Conservation (phyloP, 2,113 vertebrate genomes). For the Leptobrachium ailaonicum region DNA sequence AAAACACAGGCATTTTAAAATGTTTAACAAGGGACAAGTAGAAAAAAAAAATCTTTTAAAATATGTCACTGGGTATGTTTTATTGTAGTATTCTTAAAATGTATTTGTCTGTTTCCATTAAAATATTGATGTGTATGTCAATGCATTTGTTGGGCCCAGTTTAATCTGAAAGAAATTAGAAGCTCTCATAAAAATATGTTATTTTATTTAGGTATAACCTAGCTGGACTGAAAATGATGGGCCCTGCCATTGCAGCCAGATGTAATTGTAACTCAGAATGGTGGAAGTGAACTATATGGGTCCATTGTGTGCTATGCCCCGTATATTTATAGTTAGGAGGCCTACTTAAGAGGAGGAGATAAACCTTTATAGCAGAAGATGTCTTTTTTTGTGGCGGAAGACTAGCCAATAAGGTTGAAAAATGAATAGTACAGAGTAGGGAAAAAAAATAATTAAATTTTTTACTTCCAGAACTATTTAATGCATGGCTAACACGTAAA, state of each 20-base stretch:
- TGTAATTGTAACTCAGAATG: background rate
- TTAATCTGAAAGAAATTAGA: too few species aligned
- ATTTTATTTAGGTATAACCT: background rate
- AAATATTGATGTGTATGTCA: too few species aligned
- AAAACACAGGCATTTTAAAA: too few species aligned
- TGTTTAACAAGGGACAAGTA: too few species aligned
- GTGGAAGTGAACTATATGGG: background rate
- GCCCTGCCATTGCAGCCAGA: background rate
- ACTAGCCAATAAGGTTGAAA: background rate
- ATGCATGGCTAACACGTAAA: too few species aligned
- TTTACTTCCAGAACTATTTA: too few species aligned
- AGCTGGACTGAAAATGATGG: conserved; percentile 2
- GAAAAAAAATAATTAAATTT: too few species aligned
- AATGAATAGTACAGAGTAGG: background rate
- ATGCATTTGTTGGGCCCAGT: too few species aligned
- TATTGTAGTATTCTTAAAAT: too few species aligned
- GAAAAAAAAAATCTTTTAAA: too few species aligned
- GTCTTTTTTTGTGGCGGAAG: background rate
- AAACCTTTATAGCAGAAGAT: conserved; percentile 10
- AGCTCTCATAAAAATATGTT: background rate
- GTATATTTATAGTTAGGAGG: conserved; percentile 7
- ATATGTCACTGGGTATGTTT: too few species aligned
- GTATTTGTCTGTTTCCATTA: too few species aligned
- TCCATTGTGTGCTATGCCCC: background rate
- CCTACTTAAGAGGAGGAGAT: background rate